Base-by-base conservation (phyloP, 2,888 invertebrate genomes). In the Trissonchulus sp. region DNA sequence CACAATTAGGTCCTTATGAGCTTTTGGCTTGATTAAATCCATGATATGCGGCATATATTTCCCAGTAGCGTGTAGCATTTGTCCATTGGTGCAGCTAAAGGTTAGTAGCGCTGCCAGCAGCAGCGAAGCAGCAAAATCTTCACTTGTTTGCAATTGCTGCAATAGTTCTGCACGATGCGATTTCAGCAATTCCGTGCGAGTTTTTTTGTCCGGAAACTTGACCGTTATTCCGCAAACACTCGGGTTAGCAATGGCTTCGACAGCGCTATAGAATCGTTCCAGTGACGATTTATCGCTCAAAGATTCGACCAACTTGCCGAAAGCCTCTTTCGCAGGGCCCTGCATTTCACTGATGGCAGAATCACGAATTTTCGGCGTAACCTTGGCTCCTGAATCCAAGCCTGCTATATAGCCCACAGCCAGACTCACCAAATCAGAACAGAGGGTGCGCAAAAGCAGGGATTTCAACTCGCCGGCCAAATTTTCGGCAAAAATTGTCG, bases 11-110 rank as follows among this genome's bases (percentile, higher is more conserved):
- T 23, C 71, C 2, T 34, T n/a, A 8, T 69, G 33, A 35, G 34
- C 85, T 80, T 90, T 89, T 33, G 88, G 87, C 79, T 90, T 90
- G 73, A 97, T 88, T 84, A 89, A 91, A 0, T 88, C 83, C 68
- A 96, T 88, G 79, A 97, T 89, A 30, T 90, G 88, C 0, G 93
- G 90, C 18, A 98, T 93, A 86, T 94, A 94, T 84, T 93, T 90
- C 0, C 98, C 98, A 35, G 96, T 95, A 23, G 94, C 94, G 85
- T 96, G 93, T 35, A 97, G 83, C 88, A 94, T 92, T 80, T 93
- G 92, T 0, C 92, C 92, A 1, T 90, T 88, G 15, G 90, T 18
- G 8, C 28, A 89, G 73, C 92, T 92, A 83, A 93, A 94, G 75
- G 95, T 88, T 63, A 93, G 88, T 77, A 93, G 87, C 0, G 89